phyloP scores from a whole-genome alignment of 1,140 invertebrate species.

The Rhyzopertha dominica region DNA sequence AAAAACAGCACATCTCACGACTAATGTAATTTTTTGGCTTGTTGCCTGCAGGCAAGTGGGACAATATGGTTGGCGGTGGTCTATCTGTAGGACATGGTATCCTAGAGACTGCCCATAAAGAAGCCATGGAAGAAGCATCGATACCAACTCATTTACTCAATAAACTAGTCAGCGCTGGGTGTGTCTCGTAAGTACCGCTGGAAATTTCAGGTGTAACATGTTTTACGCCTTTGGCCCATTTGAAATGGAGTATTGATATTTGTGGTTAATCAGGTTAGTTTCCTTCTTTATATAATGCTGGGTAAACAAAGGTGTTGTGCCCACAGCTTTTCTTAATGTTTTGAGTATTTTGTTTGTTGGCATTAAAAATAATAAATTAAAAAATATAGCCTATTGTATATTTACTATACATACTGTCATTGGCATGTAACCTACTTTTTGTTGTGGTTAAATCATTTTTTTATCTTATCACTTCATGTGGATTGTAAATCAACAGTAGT shows the following conservation, averaged over 20 bases:
- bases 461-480: too few relatives aligned
- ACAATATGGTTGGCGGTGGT: constrained; percentile 93
- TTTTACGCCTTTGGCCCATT: constrained; percentile 1
- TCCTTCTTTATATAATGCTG: background rate
- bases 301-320: too few relatives aligned
- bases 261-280: background rate
- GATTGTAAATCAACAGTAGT: too few relatives aligned
- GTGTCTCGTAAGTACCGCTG: constrained; percentile 63
- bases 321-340: too few relatives aligned
- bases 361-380: too few relatives aligned
- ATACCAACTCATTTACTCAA: constrained; percentile 68
- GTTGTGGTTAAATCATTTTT: too few relatives aligned
- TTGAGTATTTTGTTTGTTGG: too few relatives aligned
- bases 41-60: constrained; percentile 68
- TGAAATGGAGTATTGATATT: constrained; percentile 2
- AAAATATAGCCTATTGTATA: too few relatives aligned
- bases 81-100: constrained; percentile 82
- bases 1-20: too few relatives aligned
- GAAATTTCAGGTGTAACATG: constrained; percentile 13
- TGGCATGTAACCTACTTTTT: too few relatives aligned
- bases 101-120: constrained; percentile 84
- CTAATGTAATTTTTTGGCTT: too few relatives aligned
- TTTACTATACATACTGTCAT: too few relatives aligned
- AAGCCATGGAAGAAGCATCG: constrained; percentile 90
- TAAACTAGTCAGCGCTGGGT: constrained; percentile 72